Conservation (phyloP, 2,888 invertebrate species). For the Allygus modestus region DNA sequence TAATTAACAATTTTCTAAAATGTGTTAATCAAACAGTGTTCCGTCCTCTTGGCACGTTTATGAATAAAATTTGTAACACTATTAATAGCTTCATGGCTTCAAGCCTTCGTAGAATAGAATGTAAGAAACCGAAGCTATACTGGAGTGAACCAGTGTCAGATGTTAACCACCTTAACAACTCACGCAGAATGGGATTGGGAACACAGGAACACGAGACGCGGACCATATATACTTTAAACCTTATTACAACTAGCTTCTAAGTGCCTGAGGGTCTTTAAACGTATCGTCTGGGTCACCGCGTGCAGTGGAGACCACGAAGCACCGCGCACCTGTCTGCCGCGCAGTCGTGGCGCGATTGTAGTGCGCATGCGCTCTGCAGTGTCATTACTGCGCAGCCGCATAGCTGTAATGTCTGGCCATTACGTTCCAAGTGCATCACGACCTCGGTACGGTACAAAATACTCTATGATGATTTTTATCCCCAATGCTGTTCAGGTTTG, state of each 20-base stretch:
- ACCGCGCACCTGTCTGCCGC: not conserved
- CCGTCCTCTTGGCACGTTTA: too few species aligned
- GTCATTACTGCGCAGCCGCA: conserved; percentile 7
- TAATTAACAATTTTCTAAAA: too few species aligned
- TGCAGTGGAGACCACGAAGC: too few species aligned
- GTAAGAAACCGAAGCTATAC: too few species aligned
- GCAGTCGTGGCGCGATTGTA: not conserved
- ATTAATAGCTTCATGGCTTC: too few species aligned
- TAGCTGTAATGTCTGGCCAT: not conserved
- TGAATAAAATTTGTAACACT: too few species aligned
- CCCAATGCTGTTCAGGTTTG: not conserved
- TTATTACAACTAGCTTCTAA: not conserved
- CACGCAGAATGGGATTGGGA: too few species aligned
- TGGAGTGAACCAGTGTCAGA: too few species aligned
- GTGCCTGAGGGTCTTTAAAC: not conserved
- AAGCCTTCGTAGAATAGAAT: too few species aligned
- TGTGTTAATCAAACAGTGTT: too few species aligned
- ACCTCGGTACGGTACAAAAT: not conserved
- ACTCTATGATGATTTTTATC: not conserved
- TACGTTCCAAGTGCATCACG: not conserved
- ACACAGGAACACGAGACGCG: too few species aligned
- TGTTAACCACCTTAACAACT: too few species aligned
- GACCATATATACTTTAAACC: not conserved
- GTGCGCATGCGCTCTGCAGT: not conserved
- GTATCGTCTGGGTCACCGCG: not conserved